A percentile compares a stretch with the other conserved stretches of the same genome.
Evolutionary conservation across 2,113 vertebrate species (phyloP).

Genomic region (Vicugna pacos): DNA sequence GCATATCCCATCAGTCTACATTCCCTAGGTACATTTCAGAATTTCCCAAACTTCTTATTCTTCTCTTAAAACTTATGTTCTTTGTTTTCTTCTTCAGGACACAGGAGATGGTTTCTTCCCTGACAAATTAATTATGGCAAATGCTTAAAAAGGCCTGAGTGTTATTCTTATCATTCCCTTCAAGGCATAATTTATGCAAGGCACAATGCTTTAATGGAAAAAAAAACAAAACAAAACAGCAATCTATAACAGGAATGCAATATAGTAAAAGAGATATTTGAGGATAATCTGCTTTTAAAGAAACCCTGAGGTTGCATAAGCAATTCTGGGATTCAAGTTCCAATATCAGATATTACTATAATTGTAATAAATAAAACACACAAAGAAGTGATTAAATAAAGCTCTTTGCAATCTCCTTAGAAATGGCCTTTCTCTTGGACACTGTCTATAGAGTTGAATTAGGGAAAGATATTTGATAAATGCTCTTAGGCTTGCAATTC

Average conservation of each 20-base stretch:
- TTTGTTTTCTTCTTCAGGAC: neutral
- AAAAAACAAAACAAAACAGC: neutral
- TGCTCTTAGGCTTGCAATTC: neutral
- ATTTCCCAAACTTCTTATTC: neutral
- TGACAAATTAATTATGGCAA: slow-evolving; percentile 36
- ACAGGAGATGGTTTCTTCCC: neutral
- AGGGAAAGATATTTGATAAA: slow-evolving; percentile 9
- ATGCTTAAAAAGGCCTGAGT: neutral
- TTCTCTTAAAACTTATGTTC: neutral
- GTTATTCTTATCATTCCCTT: neutral
- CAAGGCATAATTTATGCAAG: neutral
- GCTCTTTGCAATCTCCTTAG: neutral
- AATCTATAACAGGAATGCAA: neutral
- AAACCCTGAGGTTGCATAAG: neutral
- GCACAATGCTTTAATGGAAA: neutral
- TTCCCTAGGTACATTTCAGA: neutral
- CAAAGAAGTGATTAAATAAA: neutral
- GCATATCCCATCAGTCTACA: neutral
- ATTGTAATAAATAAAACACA: neutral
- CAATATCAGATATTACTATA: neutral
- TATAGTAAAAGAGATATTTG: neutral
- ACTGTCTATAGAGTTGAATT: neutral
- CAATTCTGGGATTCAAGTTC: neutral
- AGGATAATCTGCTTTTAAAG: neutral
- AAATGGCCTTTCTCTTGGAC: slow-evolving; percentile 3